Percentiles rank a stretch among this genome's conserved stretches.
phyloP scores from a whole-genome alignment of 2,888 invertebrate genomes.

The Netelia melanura region DNA sequence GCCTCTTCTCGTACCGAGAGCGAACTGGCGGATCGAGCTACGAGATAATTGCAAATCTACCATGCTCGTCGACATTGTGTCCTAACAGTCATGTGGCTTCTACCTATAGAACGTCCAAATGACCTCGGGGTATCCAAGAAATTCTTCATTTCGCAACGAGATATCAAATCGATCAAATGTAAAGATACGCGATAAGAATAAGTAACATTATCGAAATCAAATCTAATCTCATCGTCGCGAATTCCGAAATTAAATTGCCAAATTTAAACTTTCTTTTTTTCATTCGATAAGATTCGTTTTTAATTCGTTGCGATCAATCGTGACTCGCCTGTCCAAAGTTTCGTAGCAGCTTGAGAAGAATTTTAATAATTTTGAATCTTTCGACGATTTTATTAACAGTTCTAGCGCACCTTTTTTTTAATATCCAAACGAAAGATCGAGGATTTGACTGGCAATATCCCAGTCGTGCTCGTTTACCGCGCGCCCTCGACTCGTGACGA shows the following conservation, averaged over 20 bases:
- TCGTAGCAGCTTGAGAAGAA: constrained; percentile 15
- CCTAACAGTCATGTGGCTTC: constrained; percentile 52
- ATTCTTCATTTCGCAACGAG: constrained; percentile 31
- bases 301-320: neutral
- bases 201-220: neutral
- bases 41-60: constrained; percentile 60
- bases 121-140: constrained; percentile 33
- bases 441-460: constrained; percentile 23
- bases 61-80: constrained; percentile 51
- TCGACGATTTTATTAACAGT: constrained; percentile 13
- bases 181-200: constrained; percentile 25
- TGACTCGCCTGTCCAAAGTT: neutral
- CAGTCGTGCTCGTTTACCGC: constrained; percentile 14
- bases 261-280: neutral
- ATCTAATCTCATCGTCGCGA: neutral
- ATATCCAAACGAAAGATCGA: constrained; percentile 17
- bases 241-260: neutral
- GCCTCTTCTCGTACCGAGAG: constrained; percentile 44
- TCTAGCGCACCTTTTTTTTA: constrained; percentile 1
- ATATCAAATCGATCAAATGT: constrained; percentile 9
- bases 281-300: neutral
- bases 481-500: constrained; percentile 28
- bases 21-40: constrained; percentile 45
- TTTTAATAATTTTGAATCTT: constrained; percentile 14
- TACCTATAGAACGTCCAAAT: constrained; percentile 42